Evolutionary conservation across 2,888 invertebrate species (phyloP).

Genomic region (Scelioninae gen. 1): DNA sequence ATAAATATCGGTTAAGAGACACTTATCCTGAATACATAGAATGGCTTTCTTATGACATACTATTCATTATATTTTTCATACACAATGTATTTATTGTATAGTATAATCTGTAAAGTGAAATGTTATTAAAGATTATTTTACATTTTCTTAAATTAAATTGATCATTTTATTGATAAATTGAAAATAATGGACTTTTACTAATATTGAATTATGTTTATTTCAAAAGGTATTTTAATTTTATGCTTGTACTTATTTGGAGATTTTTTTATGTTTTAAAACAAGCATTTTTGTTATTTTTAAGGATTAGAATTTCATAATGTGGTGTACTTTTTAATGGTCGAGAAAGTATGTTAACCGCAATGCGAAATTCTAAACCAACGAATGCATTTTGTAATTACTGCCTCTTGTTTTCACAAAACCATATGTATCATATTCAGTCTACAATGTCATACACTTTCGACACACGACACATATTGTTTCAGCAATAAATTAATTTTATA

Average conservation of each 20-base stretch:
- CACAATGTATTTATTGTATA: too few relatives aligned
- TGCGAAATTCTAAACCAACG: constrained; percentile 37
- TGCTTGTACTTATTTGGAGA: not conserved
- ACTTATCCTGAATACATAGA: constrained; percentile 31
- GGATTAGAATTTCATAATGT: constrained; percentile 20
- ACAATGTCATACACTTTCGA: constrained; percentile 19
- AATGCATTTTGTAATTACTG: constrained; percentile 32
- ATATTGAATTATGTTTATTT: constrained; percentile 1
- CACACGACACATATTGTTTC: constrained; percentile 19
- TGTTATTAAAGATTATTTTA: too few relatives aligned
- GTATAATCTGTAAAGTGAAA: too few relatives aligned
- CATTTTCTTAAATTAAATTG: too few relatives aligned
- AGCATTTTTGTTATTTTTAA: not conserved
- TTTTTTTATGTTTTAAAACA: not conserved
- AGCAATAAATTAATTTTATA: not conserved
- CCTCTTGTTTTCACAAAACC: constrained; percentile 27
- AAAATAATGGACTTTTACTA: too few relatives aligned
- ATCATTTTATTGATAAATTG: too few relatives aligned
- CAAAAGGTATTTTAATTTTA: not conserved
- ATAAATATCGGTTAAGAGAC: constrained; percentile 19
- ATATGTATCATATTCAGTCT: constrained; percentile 31
- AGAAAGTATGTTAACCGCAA: constrained; percentile 37
- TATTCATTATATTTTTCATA: constrained; percentile 40
- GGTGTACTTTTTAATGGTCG: constrained; percentile 7
- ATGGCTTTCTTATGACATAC: constrained; percentile 22